Percentiles rank a stretch among this genome's conserved stretches.
These are phyloP conservation scores for Phyllotis vaccarum DNA, from an alignment of 2,797 vertebrate genomes.

Conservation along the genomic window DNA sequence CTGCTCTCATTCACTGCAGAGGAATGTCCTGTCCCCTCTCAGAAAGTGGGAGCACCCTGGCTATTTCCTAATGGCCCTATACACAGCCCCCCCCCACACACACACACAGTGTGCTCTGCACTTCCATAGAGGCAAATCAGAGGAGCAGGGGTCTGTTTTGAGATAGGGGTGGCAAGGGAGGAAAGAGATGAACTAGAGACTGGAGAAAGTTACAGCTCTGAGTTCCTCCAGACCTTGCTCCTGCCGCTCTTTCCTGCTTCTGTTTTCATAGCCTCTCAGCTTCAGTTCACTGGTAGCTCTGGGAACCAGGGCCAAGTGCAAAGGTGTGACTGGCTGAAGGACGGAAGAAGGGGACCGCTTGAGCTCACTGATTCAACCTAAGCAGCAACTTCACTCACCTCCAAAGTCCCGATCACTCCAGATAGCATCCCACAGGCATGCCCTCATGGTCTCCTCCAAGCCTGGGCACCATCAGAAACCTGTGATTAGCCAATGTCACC, in stretches of 20 bases:
- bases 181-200: conserved; percentile 71
- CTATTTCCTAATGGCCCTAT: conserved; percentile 65
- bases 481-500: conserved; percentile 27
- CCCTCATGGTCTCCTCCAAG: background rate
- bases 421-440: background rate
- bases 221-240: conserved; percentile 64
- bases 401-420: background rate
- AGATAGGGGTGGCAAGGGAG: conserved; percentile 28
- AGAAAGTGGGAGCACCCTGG: conserved; percentile 68
- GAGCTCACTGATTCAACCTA: conserved; percentile 39
- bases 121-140: conserved; percentile 69
- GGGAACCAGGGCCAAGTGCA: conserved; percentile 58
- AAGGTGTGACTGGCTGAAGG: conserved; percentile 69
- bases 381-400: background rate
- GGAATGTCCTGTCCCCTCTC: background rate
- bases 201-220: conserved; percentile 66
- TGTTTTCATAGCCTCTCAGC: conserved; percentile 76
- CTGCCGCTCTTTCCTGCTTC: conserved; percentile 62
- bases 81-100: conserved; percentile 29
- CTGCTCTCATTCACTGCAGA: conserved; percentile 50
- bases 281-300: conserved; percentile 70
- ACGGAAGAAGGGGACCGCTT: conserved; percentile 60
- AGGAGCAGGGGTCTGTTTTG: conserved; percentile 76
- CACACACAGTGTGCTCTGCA: background rate
- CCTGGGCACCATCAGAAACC: background rate